Evolutionary conservation across 2,113 vertebrate genomes (phyloP).

Genomic region (Austrofundulus limnaeus): DNA sequence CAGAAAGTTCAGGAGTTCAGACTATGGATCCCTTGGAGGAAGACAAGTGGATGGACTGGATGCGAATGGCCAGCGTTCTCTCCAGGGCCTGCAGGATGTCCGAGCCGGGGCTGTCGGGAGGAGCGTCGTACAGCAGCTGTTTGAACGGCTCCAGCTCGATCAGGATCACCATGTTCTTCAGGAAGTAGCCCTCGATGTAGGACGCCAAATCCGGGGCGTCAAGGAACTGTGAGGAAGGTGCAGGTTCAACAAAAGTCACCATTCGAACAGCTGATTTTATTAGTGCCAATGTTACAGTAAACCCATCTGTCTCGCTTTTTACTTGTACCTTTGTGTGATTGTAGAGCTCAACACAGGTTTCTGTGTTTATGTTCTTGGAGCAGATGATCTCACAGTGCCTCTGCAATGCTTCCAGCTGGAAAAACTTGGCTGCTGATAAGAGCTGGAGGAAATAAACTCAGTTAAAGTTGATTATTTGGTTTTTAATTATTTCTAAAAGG

Average conservation of each 20-base stretch:
- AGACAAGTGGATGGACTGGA: slow-evolving; percentile 97
- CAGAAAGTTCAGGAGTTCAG: slow-evolving; percentile 72
- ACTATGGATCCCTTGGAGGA: slow-evolving; percentile 97
- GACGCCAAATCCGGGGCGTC: slow-evolving; percentile 89
- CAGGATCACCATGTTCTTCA: slow-evolving; percentile 97
- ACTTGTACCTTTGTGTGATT: slow-evolving; percentile 90
- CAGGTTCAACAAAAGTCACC: not conserved
- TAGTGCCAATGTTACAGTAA: too few species aligned
- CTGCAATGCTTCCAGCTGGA: slow-evolving; percentile 96
- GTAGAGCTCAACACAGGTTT: slow-evolving; percentile 97
- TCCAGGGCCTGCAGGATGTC: slow-evolving; percentile 92
- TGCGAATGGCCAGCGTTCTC: slow-evolving; percentile 90
- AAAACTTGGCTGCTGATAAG: slow-evolving; percentile 96
- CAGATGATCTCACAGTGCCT: slow-evolving; percentile 99
- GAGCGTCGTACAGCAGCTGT: slow-evolving; percentile 91
- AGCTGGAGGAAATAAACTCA: slow-evolving; percentile 76
- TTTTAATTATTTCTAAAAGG: not conserved
- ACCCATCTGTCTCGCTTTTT: not conserved
- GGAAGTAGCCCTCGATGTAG: slow-evolving; percentile 95
- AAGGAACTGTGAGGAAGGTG: slow-evolving; percentile 82
- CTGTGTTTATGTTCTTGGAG: slow-evolving; percentile 95
- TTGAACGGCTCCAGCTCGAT: slow-evolving; percentile 97
- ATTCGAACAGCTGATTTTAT: not conserved
- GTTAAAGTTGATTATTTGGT: not conserved
- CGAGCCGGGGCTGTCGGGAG: slow-evolving; percentile 83